Percentiles rank a stretch among this genome's conserved stretches.
Evolutionary conservation across 2,888 invertebrate genomes (phyloP).

Genomic region (Eupithecia vulgata): DNA sequence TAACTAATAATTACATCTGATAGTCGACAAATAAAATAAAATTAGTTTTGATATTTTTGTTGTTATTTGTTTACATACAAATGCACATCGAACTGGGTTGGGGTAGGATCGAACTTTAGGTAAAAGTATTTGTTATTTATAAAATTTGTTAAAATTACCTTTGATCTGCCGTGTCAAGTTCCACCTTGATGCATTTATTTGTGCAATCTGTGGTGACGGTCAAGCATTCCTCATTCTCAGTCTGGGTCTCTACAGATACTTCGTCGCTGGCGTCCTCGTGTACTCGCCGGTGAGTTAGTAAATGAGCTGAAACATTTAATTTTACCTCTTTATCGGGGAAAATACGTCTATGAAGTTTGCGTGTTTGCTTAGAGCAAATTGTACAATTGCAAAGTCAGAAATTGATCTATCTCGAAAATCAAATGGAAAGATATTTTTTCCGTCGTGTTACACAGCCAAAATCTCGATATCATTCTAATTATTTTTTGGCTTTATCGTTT

Average conservation of each 20-base stretch:
- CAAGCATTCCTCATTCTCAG: conserved; percentile 59
- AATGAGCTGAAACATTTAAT: conserved; percentile 79
- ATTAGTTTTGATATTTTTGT: not conserved
- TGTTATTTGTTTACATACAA: not conserved
- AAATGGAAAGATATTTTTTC: not conserved
- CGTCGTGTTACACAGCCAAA: not conserved
- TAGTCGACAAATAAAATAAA: not conserved
- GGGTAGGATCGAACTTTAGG: not conserved
- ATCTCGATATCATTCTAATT: not conserved
- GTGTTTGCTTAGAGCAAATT: not conserved
- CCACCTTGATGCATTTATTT: conserved; percentile 69
- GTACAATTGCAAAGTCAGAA: too few species aligned
- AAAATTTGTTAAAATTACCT: too few species aligned
- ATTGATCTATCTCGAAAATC: not conserved
- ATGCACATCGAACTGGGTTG: not conserved
- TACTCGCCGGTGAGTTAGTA: conserved; percentile 91
- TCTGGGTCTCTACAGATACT: conserved; percentile 60
- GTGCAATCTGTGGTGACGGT: conserved; percentile 54
- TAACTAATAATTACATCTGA: not conserved
- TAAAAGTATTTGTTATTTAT: not conserved
- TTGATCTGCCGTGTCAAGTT: conserved; percentile 60
- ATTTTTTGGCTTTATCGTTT: too few species aligned
- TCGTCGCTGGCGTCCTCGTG: conserved; percentile 84
- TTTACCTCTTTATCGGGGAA: not conserved
- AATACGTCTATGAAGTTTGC: not conserved